phyloP scores from a whole-genome alignment of 1,140 invertebrate species.

The Aphidius ervi region DNA sequence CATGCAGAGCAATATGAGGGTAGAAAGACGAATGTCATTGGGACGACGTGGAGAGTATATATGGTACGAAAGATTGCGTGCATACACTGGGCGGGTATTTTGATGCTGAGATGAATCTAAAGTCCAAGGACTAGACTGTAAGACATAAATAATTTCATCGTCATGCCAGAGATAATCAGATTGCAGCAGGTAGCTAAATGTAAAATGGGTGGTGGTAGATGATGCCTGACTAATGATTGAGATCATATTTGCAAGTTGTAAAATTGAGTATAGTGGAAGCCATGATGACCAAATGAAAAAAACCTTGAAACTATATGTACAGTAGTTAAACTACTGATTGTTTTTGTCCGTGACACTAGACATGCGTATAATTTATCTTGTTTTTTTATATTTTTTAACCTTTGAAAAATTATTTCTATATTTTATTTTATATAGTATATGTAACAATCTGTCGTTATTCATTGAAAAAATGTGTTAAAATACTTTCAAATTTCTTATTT shows the following conservation, averaged over 20 bases:
- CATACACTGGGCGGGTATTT: conserved; percentile 43
- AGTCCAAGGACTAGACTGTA: conserved; percentile 47
- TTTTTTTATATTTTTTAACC: too few species aligned
- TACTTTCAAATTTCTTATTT: too few species aligned
- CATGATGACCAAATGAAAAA: too few species aligned
- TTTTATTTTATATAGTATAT: too few species aligned
- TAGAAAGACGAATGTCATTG: conserved; percentile 33
- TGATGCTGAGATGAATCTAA: conserved; percentile 41
- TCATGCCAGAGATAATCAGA: conserved; percentile 28
- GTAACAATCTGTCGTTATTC: too few species aligned
- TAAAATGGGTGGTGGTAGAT: conserved; percentile 10
- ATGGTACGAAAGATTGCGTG: conserved; percentile 35
- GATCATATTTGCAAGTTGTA: neutral
- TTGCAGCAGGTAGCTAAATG: conserved; percentile 15
- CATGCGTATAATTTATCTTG: too few species aligned
- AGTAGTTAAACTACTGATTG: too few species aligned
- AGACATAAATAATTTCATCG: conserved; percentile 43
- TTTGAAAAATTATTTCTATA: too few species aligned
- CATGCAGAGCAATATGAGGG: conserved; percentile 6
- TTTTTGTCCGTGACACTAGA: too few species aligned
- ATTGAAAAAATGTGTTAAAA: too few species aligned
- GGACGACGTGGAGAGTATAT: conserved; percentile 34
- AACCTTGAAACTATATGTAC: too few species aligned
- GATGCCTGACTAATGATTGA: conserved; percentile 10
- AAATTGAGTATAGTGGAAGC: neutral